Conservation (phyloP, 2,113 vertebrate species). For the Mus musculus region DNA sequence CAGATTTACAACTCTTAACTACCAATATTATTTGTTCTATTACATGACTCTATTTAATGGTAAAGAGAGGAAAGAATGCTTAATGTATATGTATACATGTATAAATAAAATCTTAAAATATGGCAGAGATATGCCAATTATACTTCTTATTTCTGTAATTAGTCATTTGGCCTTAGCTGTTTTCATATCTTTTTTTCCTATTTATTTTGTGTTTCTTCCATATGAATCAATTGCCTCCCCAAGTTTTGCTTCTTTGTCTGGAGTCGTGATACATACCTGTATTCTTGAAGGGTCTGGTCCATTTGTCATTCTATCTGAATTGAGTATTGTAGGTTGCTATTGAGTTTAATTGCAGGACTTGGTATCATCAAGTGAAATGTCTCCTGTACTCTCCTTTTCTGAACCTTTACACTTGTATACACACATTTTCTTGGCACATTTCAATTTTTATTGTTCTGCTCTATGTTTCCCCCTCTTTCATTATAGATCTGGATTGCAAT, state of each 20-base stretch:
- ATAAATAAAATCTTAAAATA: background rate
- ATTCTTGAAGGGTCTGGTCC: background rate
- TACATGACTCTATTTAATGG: background rate
- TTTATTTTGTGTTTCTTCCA: background rate
- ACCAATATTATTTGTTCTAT: background rate
- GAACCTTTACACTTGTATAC: background rate
- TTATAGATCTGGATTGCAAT: background rate
- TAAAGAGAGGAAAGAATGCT: too few relatives aligned
- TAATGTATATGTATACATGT: background rate
- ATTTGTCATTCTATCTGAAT: background rate
- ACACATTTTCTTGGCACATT: background rate
- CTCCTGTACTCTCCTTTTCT: background rate
- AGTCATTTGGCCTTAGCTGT: background rate
- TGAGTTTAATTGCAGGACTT: background rate
- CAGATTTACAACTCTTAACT: background rate
- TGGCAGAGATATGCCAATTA: background rate
- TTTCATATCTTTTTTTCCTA: background rate
- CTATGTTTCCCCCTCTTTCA: background rate
- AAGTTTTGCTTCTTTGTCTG: background rate
- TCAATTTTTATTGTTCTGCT: background rate
- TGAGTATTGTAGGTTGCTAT: background rate
- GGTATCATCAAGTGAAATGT: background rate
- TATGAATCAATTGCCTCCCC: too few relatives aligned
- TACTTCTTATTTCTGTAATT: background rate
- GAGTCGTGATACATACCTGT: background rate